Evolutionary conservation across 2,113 vertebrate species (phyloP).

Genomic region (Nibea coibor): DNA sequence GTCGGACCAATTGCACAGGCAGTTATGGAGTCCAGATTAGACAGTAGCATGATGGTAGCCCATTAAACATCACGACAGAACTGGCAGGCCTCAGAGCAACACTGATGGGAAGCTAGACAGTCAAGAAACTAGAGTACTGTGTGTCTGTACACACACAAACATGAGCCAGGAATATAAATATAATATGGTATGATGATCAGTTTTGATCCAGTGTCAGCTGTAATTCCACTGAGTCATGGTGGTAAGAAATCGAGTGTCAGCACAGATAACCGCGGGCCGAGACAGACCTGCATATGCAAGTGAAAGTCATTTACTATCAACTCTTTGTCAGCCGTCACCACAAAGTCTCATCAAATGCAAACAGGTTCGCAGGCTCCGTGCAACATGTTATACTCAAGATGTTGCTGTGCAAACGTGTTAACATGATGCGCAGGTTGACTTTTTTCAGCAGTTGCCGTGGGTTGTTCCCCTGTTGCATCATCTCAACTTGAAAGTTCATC

Average conservation of each 20-base stretch:
- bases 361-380: neutral
- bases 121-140: neutral
- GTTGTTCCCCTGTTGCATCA: neutral
- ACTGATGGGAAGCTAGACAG: neutral
- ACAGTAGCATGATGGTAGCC: neutral
- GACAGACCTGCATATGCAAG: conserved; percentile 17
- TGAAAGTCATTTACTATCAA: conserved; percentile 9
- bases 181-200: conserved; percentile 11
- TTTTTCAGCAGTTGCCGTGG: neutral
- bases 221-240: neutral
- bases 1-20: neutral
- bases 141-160: neutral
- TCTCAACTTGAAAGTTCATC: neutral
- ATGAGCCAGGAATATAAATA: neutral
- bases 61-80: neutral
- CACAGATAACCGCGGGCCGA: neutral
- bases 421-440: neutral
- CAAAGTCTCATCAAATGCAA: neutral
- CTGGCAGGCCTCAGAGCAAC: neutral
- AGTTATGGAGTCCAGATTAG: conserved; percentile 2
- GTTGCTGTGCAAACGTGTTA: neutral
- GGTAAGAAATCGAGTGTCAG: conserved; percentile 13
- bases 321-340: conserved; percentile 5
- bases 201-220: conserved; percentile 24
- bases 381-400: neutral